Evolutionary conservation across 2,113 vertebrate genomes (phyloP), one percentile per base, ranked within the genome.

Genomic region (Daphoenositta chrysoptera): DNA sequence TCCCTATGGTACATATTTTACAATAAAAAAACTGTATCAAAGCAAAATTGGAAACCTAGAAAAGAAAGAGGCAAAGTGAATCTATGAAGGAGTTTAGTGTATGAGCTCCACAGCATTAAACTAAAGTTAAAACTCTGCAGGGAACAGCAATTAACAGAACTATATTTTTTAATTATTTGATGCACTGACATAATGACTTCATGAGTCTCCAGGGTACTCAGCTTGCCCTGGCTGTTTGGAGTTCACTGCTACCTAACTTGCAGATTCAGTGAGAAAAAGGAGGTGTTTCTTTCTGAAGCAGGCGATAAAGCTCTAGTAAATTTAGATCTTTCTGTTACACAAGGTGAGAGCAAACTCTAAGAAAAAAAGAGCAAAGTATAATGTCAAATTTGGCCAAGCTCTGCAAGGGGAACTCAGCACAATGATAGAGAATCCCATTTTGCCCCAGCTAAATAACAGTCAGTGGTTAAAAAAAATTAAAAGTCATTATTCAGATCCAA

Each of bases 151-250:
- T 40, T 40, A 58, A 63, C 44, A 75, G 39, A 77, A 76, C 27
- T 73, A 13, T 80, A 80, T 70, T 63, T 94, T 86, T 92, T 31
- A 85, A 86, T 94, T 92, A 86, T 92, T 94, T 83, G 47, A 51
- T 63, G 45, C 15, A 78, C 16, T 68, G 70, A 30, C 47, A 54
- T 77, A 73, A 45, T 78, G 92, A 89, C 57, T 90, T 75, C 40
- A 39, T 30, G 68, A 78, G 42, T 42, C 63, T 88, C 87, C 70
- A 64, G 58, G 17, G 79, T 83, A 54, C 39, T 77, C 51, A 89
- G 80, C 39, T 83, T 92, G 89, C 64, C 42, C 64, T 71, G 68
- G 64, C 64, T 78, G 24, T 72, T 92, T 48, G 84, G 75, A 88
- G 79, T 86, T 96, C 54, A 37, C 45, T 73, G 39, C 60, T 54